These are phyloP conservation scores for Camelus dromedarius DNA, from an alignment of 2,113 vertebrate species.

Conservation along the genomic window DNA sequence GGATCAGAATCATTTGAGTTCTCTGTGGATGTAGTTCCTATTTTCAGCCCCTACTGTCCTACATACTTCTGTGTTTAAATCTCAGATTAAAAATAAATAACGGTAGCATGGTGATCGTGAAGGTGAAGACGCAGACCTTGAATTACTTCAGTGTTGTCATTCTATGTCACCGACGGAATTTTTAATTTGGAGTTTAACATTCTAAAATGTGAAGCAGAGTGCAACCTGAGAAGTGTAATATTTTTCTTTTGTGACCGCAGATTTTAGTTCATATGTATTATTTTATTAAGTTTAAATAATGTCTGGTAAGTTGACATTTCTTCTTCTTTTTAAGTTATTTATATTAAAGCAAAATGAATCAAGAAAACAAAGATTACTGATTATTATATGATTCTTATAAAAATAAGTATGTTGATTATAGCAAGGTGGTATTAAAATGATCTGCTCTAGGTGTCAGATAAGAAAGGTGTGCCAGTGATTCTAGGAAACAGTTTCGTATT, in stretches of 20 bases:
- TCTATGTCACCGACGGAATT: not conserved
- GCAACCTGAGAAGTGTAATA: not conserved
- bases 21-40: not conserved
- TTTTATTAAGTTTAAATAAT: not conserved
- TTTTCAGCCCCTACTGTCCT: not conserved
- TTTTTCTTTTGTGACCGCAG: not conserved
- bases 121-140: not conserved
- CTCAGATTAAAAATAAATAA: not conserved
- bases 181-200: slow-evolving; percentile 9
- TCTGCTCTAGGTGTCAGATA: not conserved
- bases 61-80: not conserved
- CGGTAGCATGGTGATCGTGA: not conserved
- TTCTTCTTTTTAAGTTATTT: not conserved
- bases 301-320: not conserved
- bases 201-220: not conserved
- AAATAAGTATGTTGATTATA: not conserved
- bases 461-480: not conserved
- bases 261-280: slow-evolving; percentile 5
- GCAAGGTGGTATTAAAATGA: not conserved
- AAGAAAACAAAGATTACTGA: not conserved
- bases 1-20: not conserved
- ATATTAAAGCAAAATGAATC: not conserved
- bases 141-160: not conserved
- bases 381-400: not conserved
- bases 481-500: not conserved